Evolutionary conservation across 2,888 invertebrate genomes (phyloP).

Genomic region (Aromia moschata): DNA sequence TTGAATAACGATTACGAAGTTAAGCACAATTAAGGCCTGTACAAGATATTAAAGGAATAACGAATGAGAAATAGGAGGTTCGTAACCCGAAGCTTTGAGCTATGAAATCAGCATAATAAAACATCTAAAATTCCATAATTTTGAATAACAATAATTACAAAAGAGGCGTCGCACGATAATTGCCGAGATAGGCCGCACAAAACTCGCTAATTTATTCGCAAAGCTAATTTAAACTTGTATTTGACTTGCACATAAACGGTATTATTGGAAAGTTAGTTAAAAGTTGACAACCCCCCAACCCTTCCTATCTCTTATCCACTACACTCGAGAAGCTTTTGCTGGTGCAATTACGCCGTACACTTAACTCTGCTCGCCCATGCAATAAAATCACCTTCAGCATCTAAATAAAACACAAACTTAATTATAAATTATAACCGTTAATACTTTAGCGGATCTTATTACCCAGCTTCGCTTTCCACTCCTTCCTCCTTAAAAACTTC

Average conservation of each 20-base stretch:
- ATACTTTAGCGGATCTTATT: slow-evolving; percentile 17
- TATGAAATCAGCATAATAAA: slow-evolving; percentile 63
- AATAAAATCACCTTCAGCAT: slow-evolving; percentile 37
- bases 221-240: slow-evolving; percentile 65
- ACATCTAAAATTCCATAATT: slow-evolving; percentile 64
- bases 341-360: slow-evolving; percentile 47
- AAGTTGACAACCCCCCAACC: slow-evolving; percentile 61
- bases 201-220: slow-evolving; percentile 64
- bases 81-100: slow-evolving; percentile 56
- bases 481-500: not conserved
- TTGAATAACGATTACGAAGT: slow-evolving; percentile 53
- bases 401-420: slow-evolving; percentile 29
- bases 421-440: slow-evolving; percentile 28
- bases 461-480: slow-evolving; percentile 3
- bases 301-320: slow-evolving; percentile 31
- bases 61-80: slow-evolving; percentile 53
- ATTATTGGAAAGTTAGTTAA: slow-evolving; percentile 64
- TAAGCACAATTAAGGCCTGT: slow-evolving; percentile 51
- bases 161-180: slow-evolving; percentile 62
- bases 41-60: slow-evolving; percentile 48
- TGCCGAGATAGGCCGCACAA: slow-evolving; percentile 64
- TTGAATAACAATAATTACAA: slow-evolving; percentile 64
- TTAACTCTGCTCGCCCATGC: slow-evolving; percentile 47
- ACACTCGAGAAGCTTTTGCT: slow-evolving; percentile 36
- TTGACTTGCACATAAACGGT: slow-evolving; percentile 65